Evolutionary conservation across 2,113 vertebrate genomes (phyloP), one percentile per base, ranked within the genome.

Genomic region (Aix galericulata): DNA sequence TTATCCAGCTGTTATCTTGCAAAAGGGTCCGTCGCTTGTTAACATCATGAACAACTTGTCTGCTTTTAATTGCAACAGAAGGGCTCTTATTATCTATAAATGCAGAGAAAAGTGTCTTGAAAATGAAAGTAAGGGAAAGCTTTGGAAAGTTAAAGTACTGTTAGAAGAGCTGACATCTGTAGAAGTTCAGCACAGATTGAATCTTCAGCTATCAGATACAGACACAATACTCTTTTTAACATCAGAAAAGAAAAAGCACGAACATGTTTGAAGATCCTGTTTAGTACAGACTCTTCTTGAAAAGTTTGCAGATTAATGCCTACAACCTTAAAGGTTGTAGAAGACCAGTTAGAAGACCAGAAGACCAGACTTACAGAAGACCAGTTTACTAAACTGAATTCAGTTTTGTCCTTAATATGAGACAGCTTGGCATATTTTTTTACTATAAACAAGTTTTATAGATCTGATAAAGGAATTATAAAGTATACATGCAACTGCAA

Each of bases 1-100:
- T 99, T 97, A 99, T 99, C 99, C 99, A 99, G 92, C 99, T 99
- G 96, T 94, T 98, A 94, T 99, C 99, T 86, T 98, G 98, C 74
- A 99, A 96, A 68, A 99, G 97, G 13, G 97, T 96, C 29, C 98
- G 91, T 88, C 97, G 98, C 93, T 98, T 99, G 59, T 98, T 99
- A 87, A 44, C 77, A 8, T 99, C 98, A 1, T 98, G 98, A 72
- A 97, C 86, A 58, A 91, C 94, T 86, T 97, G 97, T 40, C 92
- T 98, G 82, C 85, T 92, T 66, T 89, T 93, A 32, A 96, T 93
- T 64, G 93, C 97, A 85, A 96, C 92, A 40, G 93, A 89, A 21
- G 97, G 83, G 67, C 88, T 98, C 67, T 96, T 98, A 67, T 67
- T 82, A 38, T 97, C 97, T 98, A 55, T n/a, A 72, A 80, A 92